These are phyloP conservation scores for Ceramica pisi DNA, from an alignment of 2,888 invertebrate species.

Conservation along the genomic window DNA sequence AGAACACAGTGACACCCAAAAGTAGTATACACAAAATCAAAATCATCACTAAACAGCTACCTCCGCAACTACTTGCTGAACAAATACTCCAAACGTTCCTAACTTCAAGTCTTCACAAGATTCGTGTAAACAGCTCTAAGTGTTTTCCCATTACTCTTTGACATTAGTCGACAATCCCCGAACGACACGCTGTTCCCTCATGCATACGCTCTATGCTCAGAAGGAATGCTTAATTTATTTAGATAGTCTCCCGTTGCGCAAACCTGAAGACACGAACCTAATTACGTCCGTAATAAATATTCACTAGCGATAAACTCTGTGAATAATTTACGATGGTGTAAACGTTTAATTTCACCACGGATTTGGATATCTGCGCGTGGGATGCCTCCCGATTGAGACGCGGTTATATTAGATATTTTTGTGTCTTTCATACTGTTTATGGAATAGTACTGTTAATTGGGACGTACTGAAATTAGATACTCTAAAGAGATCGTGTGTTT, in stretches of 20 bases:
- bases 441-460: slow-evolving; percentile 32
- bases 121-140: slow-evolving; percentile 72
- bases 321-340: slow-evolving; percentile 85
- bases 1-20: background rate
- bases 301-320: slow-evolving; percentile 86
- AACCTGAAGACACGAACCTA: slow-evolving; percentile 84
- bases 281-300: slow-evolving; percentile 87
- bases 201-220: slow-evolving; percentile 68
- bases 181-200: slow-evolving; percentile 68
- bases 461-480: slow-evolving; percentile 31
- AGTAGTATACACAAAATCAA: slow-evolving; percentile 13
- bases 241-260: slow-evolving; percentile 78
- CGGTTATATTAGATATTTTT: slow-evolving; percentile 49
- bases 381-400: slow-evolving; percentile 57
- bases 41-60: slow-evolving; percentile 19
- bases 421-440: slow-evolving; percentile 44
- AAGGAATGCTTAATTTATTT: slow-evolving; percentile 82
- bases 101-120: slow-evolving; percentile 65
- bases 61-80: slow-evolving; percentile 38
- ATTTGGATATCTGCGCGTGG: slow-evolving; percentile 73
- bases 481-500: slow-evolving; percentile 4
- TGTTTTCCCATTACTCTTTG: slow-evolving; percentile 77
- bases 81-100: slow-evolving; percentile 52
- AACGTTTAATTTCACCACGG: slow-evolving; percentile 83
- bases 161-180: slow-evolving; percentile 70